Evolutionary conservation across 2,113 vertebrate species (phyloP).

Genomic region (Pheucticus melanocephalus): DNA sequence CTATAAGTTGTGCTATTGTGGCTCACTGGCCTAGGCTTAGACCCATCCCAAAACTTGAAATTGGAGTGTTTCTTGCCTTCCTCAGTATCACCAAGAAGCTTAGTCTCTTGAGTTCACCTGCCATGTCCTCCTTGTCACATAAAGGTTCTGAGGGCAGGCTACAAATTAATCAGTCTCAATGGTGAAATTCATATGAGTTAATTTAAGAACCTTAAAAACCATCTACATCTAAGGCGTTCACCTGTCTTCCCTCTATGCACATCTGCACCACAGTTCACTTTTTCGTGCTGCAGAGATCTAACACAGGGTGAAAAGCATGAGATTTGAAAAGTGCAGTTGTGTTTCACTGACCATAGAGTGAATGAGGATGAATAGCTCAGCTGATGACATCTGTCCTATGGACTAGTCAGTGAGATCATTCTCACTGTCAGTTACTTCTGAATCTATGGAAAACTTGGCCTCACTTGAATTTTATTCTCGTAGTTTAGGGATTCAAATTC

Average conservation of each 20-base stretch:
- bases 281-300: not conserved
- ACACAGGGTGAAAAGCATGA: not conserved
- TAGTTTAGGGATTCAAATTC: not conserved
- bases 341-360: not conserved
- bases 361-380: not conserved
- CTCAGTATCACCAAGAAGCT: not conserved
- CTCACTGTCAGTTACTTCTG: not conserved
- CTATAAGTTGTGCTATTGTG: rapidly evolving
- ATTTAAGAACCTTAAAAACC: not conserved
- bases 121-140: not conserved
- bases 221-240: not conserved
- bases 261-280: not conserved
- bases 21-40: not conserved
- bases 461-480: not conserved
- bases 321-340: not conserved
- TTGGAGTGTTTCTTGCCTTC: not conserved
- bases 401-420: not conserved
- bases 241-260: not conserved
- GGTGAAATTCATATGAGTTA: not conserved
- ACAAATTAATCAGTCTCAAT: not conserved
- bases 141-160: not conserved
- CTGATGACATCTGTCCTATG: not conserved
- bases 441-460: not conserved
- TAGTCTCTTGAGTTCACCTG: not conserved
- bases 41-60: not conserved